Conservation (phyloP, 2,797 vertebrate genomes). For the Fundulus diaphanus region DNA sequence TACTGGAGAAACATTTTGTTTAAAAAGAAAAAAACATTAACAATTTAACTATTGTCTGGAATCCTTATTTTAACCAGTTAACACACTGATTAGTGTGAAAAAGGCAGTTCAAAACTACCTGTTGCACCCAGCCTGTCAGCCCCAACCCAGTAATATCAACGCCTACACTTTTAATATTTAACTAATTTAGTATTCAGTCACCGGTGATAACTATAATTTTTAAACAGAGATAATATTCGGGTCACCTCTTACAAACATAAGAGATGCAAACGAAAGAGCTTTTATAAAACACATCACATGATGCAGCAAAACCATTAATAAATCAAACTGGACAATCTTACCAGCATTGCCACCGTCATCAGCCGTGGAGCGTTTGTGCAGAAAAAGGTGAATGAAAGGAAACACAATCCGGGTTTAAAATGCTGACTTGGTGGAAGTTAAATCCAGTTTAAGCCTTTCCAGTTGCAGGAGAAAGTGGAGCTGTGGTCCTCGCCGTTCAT, state of each 20-base stretch:
- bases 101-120: not conserved
- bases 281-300: not conserved
- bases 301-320: not conserved
- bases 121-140: not conserved
- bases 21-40: not conserved
- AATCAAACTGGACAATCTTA: conserved; percentile 40
- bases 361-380: conserved; percentile 12
- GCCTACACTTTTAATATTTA: too few species aligned
- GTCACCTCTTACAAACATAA: not conserved
- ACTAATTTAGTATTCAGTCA: not conserved
- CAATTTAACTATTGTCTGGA: not conserved
- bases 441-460: conserved; percentile 49
- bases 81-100: not conserved
- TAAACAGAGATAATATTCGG: not conserved
- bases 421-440: conserved; percentile 22
- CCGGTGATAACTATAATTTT: not conserved
- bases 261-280: not conserved
- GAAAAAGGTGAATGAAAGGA: conserved; percentile 12
- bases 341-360: conserved; percentile 33
- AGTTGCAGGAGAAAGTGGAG: conserved; percentile 34
- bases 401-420: conserved; percentile 47
- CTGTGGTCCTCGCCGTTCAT: conserved; percentile 43
- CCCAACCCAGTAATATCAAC: not conserved
- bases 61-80: not conserved
- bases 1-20: not conserved